Percentiles rank a stretch among this genome's conserved stretches.
Conservation (phyloP, 2,888 invertebrate species). For the Campoletis raptor region DNA sequence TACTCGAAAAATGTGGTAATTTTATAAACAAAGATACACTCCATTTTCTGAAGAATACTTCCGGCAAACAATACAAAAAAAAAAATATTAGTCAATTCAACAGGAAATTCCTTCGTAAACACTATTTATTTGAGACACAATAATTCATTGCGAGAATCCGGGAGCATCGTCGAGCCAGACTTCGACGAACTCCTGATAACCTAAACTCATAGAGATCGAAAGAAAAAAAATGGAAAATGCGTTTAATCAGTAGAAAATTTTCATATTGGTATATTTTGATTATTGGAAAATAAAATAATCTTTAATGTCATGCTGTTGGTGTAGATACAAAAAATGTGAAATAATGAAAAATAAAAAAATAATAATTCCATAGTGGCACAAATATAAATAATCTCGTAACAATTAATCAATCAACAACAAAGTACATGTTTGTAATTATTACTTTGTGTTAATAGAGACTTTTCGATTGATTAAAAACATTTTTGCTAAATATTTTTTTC, state of each 20-base stretch:
- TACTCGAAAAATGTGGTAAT: not conserved
- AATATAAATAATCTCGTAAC: not conserved
- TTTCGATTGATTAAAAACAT: no score
- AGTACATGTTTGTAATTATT: no score
- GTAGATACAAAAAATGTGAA: not conserved
- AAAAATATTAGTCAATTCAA: not conserved
- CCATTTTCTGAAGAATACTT: not conserved
- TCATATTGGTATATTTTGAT: not conserved
- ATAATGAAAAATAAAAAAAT: not conserved
- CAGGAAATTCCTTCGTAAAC: not conserved
- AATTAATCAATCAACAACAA: no score
- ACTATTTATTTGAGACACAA: not conserved
- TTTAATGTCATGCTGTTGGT: not conserved
- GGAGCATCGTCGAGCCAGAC: constrained; percentile 51
- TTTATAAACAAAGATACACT: not conserved
- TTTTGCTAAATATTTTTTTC: no score
- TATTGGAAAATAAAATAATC: not conserved
- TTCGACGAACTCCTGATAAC: constrained; percentile 53
- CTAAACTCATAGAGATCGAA: constrained; percentile 18
- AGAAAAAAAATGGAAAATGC: constrained; percentile 1
- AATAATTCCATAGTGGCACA: not conserved
- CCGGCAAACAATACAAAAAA: not conserved
- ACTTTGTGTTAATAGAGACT: no score
- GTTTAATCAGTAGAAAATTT: not conserved
- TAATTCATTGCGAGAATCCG: constrained; percentile 42